Evolutionary conservation across 2,888 invertebrate genomes (phyloP).

Genomic region (Selenia dentaria): DNA sequence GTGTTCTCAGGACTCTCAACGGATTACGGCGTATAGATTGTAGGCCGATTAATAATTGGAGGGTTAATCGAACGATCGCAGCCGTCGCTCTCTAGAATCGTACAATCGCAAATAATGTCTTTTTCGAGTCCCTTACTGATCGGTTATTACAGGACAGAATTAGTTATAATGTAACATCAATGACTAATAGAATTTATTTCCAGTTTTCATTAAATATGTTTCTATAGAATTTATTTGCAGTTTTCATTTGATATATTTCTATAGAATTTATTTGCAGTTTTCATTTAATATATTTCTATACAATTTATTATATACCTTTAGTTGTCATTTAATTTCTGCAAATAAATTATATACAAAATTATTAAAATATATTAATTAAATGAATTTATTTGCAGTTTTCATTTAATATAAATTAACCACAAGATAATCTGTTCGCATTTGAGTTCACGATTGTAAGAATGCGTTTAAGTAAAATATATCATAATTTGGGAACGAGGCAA

Average conservation of each 20-base stretch:
- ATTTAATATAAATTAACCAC: not conserved
- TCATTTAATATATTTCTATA: no score
- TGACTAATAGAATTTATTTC: constrained; percentile 5
- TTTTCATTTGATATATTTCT: no score
- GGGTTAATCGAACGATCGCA: constrained; percentile 57
- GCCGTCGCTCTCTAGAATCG: constrained; percentile 18
- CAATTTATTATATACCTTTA: not conserved
- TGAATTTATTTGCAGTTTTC: constrained; percentile 3
- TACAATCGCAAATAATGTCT: constrained; percentile 21
- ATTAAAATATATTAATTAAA: no score
- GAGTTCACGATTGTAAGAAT: constrained; percentile 46
- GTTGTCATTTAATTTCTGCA: no score
- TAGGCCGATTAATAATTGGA: constrained; percentile 67
- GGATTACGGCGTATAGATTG: constrained; percentile 74
- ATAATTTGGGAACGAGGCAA: constrained; percentile 74
- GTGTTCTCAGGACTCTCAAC: constrained; percentile 64
- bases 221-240: no score
- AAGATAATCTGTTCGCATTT: constrained; percentile 7
- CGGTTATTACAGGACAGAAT: constrained; percentile 5
- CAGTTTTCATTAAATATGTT: constrained; percentile 4
- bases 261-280: constrained; percentile 4
- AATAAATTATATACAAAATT: no score
- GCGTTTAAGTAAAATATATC: constrained; percentile 65
- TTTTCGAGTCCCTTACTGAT: constrained; percentile 15
- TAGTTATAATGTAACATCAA: constrained; percentile 4